Conservation (phyloP, 2,113 vertebrate genomes). For the Telmatochromis bifrenatus region DNA sequence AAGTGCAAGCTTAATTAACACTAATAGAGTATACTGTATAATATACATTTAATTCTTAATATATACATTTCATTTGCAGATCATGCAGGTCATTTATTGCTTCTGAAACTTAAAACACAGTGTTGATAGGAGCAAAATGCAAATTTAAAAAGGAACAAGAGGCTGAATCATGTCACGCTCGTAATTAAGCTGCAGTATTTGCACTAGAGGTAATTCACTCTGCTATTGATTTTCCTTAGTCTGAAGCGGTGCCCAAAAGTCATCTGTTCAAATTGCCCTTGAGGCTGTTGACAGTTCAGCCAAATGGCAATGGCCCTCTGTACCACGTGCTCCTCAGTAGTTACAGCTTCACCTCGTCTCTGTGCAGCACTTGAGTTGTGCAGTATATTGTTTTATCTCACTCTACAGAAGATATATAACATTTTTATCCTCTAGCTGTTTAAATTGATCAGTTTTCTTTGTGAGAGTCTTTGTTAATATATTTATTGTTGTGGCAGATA, state of each 20-base stretch:
- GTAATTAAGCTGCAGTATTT: conserved; percentile 6
- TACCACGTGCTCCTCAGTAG: not conserved
- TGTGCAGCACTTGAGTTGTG: not conserved
- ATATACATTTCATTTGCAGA: not conserved
- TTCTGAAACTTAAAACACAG: not conserved
- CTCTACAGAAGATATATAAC: not conserved
- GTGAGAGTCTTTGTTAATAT: not conserved
- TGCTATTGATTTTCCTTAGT: conserved; percentile 24
- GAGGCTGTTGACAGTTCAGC: not conserved
- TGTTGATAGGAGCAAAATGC: not conserved
- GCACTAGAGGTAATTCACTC: not conserved
- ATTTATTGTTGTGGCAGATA: not conserved
- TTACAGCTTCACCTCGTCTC: not conserved
- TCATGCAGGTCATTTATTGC: not conserved
- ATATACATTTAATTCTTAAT: not conserved
- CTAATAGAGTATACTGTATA: not conserved
- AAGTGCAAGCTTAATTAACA: not conserved
- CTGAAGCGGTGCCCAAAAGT: not conserved
- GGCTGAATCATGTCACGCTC: not conserved
- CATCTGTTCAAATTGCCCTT: conserved; percentile 6
- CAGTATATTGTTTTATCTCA: not conserved
- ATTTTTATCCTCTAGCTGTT: not conserved
- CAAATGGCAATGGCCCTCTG: not conserved
- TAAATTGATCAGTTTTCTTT: not conserved
- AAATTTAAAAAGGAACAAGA: not conserved